Conservation (phyloP, 1,140 invertebrate genomes). For the Ostrea edulis region DNA sequence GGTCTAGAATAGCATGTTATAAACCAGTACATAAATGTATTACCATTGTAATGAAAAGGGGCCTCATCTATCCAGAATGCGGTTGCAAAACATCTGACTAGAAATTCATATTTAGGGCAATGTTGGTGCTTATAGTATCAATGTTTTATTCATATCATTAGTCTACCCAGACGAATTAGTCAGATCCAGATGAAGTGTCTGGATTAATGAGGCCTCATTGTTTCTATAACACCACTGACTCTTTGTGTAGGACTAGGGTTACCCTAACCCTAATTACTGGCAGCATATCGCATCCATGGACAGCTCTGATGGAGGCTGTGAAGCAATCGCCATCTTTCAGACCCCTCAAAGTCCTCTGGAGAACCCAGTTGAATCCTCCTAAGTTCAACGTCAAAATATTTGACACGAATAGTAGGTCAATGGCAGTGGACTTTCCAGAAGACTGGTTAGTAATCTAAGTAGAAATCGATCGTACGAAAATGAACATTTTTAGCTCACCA, state of each 20-base stretch:
- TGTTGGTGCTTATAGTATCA: too few relatives aligned
- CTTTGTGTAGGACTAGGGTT: not conserved
- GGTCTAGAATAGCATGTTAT: too few relatives aligned
- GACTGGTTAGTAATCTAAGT: not conserved
- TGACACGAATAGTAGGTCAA: not conserved
- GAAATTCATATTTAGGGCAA: too few relatives aligned
- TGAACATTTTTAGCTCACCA: not conserved
- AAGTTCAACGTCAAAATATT: not conserved
- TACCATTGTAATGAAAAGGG: too few relatives aligned
- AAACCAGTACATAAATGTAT: too few relatives aligned
- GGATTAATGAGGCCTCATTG: not conserved
- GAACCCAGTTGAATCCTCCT: constrained; percentile 39
- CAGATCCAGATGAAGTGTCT: too few relatives aligned
- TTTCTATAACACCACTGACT: not conserved
- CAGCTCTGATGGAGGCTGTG: not conserved
- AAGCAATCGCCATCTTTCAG: not conserved
- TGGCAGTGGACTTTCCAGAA: not conserved
- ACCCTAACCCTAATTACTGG: not conserved
- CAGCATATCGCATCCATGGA: not conserved
- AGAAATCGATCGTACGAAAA: not conserved
- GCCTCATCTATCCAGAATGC: too few relatives aligned
- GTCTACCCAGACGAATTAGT: too few relatives aligned
- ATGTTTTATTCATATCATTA: too few relatives aligned
- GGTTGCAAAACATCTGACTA: too few relatives aligned
- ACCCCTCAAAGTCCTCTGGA: constrained; percentile 47